Evolutionary conservation across 2,797 vertebrate species (phyloP).

Genomic region (Taeniopygia guttata): DNA sequence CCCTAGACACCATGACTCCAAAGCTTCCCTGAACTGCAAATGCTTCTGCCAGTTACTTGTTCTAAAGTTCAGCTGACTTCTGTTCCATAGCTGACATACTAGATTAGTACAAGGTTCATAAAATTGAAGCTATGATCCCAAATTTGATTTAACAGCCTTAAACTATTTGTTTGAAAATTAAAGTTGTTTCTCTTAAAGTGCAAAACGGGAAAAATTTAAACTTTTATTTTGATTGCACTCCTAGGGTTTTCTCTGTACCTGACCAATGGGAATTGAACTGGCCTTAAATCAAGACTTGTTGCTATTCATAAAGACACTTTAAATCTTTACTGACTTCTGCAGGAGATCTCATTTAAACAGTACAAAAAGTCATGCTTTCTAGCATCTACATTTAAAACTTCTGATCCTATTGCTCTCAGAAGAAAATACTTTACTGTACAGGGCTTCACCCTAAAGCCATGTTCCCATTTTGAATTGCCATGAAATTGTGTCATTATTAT

Average conservation of each 20-base stretch:
- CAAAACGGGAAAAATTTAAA: neutral
- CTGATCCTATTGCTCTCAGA: neutral
- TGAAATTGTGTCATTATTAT: neutral
- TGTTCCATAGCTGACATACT: neutral
- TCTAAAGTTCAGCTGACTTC: neutral
- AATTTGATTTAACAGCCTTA: neutral
- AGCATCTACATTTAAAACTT: neutral
- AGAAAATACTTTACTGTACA: neutral
- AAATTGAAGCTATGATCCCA: neutral
- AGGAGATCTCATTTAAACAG: neutral
- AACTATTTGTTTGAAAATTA: neutral
- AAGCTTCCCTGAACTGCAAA: conserved; percentile 47
- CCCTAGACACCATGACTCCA: conserved; percentile 53
- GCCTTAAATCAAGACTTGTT: neutral
- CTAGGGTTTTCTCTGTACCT: neutral
- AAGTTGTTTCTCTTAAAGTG: neutral
- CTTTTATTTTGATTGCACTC: neutral
- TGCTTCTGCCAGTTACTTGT: neutral
- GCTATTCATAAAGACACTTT: neutral
- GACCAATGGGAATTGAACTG: neutral
- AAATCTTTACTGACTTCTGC: neutral
- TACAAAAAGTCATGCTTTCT: neutral
- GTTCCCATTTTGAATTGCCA: neutral
- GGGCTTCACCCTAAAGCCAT: neutral
- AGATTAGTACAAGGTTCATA: neutral